A percentile compares a stretch with the other conserved stretches of the same genome.
Evolutionary conservation across 2,797 vertebrate species (phyloP).

Genomic region (Loriculus beryllinus): DNA sequence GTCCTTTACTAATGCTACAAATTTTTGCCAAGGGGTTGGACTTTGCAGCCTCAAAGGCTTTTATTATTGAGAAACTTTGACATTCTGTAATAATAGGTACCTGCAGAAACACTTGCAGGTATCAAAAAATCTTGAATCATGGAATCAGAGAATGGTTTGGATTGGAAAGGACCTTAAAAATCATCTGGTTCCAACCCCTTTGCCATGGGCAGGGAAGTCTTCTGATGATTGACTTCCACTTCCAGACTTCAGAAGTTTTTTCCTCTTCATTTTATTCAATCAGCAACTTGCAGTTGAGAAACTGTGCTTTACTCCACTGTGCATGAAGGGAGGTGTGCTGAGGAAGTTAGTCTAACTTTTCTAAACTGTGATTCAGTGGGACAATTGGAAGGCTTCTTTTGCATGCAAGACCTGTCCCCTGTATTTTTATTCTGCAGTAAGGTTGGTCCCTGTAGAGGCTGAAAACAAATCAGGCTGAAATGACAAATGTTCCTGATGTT

Average conservation of each 20-base stretch:
- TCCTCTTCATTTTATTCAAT: neutral
- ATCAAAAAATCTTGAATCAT: neutral
- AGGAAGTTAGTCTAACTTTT: neutral
- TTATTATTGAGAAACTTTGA: neutral
- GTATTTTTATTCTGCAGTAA: neutral
- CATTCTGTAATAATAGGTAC: neutral
- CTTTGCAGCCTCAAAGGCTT: neutral
- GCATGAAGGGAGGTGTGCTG: neutral
- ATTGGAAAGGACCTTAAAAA: neutral
- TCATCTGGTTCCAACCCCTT: neutral
- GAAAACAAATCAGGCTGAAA: neutral
- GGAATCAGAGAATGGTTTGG: neutral
- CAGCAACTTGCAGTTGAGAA: neutral
- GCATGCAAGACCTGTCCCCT: neutral
- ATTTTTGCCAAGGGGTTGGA: neutral
- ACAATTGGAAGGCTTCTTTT: neutral
- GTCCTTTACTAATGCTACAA: neutral
- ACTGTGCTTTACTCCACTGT: neutral
- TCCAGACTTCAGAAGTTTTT: neutral
- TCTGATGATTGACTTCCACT: neutral
- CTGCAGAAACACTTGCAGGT: neutral
- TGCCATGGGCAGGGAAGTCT: neutral
- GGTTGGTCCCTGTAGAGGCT: neutral
- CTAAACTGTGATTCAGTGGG: neutral
- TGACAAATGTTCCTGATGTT: neutral